Base-by-base conservation (phyloP, 23 tunicate genomes). In the Halocynthia roretzi region DNA sequence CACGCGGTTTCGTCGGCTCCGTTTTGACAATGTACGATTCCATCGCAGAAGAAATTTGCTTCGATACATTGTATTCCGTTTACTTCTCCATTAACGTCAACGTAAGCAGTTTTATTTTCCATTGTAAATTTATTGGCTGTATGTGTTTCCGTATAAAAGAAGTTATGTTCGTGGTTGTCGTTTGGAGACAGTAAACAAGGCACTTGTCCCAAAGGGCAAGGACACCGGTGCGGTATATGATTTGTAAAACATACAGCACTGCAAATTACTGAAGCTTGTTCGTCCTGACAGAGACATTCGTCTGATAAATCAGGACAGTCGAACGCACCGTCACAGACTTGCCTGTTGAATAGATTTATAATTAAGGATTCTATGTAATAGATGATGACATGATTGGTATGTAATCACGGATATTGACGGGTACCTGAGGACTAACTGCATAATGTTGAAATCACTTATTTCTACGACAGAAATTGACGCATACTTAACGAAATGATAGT, bases 271-370 rank as follows among this genome's bases (percentile, higher is more conserved):
- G 82, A 67, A 9, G 80, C 60, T 21, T 65, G 76, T 22, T 62
- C 76, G 75, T 68, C 65, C 6, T 89, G 76, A 51, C 96, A 89
- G 5, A 89, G 60, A 52, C 96, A 89, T 67, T 89, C 96, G 69
- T 89, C 96, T 14, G 96, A 89, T 6, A 89, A 58, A 58, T 84
- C 88, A 14, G 96, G 96, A 52, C 96, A 89, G 56, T 89, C 88
- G 80, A 75, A 84, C 6, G 67, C 61, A 7, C 88, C 88, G 69
- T 89, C 88, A 76, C 96, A 89, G 6, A 89, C 8, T 80, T 89
- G 96, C 7, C 96, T 89, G 80, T 11, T 76, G 80, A 44, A 53
- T 44, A 78, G 49, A 68, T 67, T 67, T 17, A 12, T 0, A 12
- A 67, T 17, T 12, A 67, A 11, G 5, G 23, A n/a, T 31, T 31